phyloP scores from a whole-genome alignment of 2,888 invertebrate species.

The Drosophila colorata region DNA sequence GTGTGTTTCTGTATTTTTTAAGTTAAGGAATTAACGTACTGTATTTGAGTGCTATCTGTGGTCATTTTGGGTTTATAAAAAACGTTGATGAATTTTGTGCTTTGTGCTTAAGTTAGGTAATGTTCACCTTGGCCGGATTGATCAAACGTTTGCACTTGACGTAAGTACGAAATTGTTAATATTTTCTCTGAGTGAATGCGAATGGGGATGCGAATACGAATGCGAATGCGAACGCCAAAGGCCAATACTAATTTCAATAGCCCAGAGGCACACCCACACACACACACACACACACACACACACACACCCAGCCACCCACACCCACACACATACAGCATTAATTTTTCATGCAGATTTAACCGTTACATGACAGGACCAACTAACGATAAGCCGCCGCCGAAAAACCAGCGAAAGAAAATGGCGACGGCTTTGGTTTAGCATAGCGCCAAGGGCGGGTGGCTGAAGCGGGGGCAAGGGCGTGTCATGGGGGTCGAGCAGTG shows the following conservation, averaged over 20 bases:
- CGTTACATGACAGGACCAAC: slow-evolving; percentile 76
- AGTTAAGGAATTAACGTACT: too few relatives aligned
- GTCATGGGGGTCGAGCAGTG: neutral
- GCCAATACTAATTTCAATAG: slow-evolving; percentile 60
- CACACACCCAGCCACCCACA: slow-evolving; percentile 12
- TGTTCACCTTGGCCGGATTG: neutral
- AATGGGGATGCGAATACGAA: neutral
- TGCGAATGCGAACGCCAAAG: slow-evolving; percentile 30
- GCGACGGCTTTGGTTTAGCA: slow-evolving; percentile 47
- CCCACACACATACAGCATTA: slow-evolving; percentile 56
- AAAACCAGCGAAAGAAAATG: slow-evolving; percentile 56
- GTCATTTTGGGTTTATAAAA: too few relatives aligned
- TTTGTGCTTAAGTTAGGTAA: neutral
- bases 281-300: slow-evolving; percentile 15
- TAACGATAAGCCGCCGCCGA: slow-evolving; percentile 53
- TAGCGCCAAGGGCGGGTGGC: too few relatives aligned
- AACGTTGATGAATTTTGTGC: neutral
- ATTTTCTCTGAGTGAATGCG: slow-evolving; percentile 5
- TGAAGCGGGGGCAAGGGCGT: neutral
- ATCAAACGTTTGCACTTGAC: neutral
- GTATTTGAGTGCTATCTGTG: too few relatives aligned
- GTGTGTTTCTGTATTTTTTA: too few relatives aligned
- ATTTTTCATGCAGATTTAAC: slow-evolving; percentile 79
- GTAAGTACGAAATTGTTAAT: too few relatives aligned
- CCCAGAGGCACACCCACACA: neutral